These are phyloP conservation scores for Slavum lentiscoides DNA, from an alignment of 2,888 invertebrate genomes.

Conservation along the genomic window DNA sequence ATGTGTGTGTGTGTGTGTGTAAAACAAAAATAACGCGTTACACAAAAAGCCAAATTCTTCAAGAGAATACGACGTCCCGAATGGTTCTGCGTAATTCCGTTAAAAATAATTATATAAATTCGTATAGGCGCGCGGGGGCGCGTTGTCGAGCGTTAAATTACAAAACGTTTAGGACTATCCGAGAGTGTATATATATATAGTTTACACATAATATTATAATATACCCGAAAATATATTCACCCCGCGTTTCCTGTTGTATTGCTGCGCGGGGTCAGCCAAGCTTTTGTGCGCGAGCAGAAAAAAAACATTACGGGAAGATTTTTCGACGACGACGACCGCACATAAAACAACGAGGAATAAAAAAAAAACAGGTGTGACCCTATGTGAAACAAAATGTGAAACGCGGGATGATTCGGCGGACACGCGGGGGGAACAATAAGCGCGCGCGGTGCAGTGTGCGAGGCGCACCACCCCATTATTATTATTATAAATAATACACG, in stretches of 20 bases:
- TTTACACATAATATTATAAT: too few species aligned
- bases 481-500: conserved; percentile 5
- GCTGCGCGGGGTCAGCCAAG: conserved; percentile 14
- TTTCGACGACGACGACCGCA: background rate
- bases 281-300: conserved; percentile 19
- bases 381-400: conserved; percentile 29
- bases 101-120: background rate
- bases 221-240: conserved; percentile 53
- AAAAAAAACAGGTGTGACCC: conserved; percentile 51
- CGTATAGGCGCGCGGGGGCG: background rate
- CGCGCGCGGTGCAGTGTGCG: conserved; percentile 32
- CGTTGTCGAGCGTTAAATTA: conserved; percentile 49
- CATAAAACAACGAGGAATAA: conserved; percentile 1
- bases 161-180: conserved; percentile 42
- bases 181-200: conserved; percentile 27
- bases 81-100: conserved; percentile 11
- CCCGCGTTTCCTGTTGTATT: conserved; percentile 49
- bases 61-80: too few species aligned
- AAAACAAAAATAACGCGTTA: too few species aligned
- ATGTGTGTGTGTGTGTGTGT: too few species aligned
- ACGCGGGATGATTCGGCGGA: conserved; percentile 39
- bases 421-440: conserved; percentile 29
- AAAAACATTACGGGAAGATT: conserved; percentile 11
- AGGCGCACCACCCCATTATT: conserved; percentile 41
- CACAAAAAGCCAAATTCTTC: too few species aligned